Percentiles rank a stretch among this genome's conserved stretches.
Evolutionary conservation across 2,888 invertebrate species (phyloP).

Genomic region (Sympetrum striolatum): DNA sequence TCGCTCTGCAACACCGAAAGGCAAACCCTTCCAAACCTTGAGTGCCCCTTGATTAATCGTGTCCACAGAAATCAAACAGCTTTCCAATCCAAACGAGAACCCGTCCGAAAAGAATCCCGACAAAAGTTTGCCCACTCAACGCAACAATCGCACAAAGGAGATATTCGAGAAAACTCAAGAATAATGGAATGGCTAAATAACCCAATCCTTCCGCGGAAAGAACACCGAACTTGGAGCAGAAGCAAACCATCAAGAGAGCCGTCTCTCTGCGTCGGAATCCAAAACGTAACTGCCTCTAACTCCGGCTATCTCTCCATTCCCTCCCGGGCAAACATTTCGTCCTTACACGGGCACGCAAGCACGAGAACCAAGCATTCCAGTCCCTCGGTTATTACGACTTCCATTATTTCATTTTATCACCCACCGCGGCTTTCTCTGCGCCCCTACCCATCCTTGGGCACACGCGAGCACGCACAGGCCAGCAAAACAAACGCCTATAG

Average conservation of each 20-base stretch:
- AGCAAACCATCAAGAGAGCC: no score
- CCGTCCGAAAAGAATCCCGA: no score
- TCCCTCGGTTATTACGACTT: conserved; percentile 22
- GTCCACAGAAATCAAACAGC: no score
- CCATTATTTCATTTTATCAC: conserved; percentile 39
- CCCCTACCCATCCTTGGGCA: not conserved
- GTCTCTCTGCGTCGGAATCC: no score
- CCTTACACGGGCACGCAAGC: not conserved
- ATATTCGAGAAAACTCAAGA: not conserved
- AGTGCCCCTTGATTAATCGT: no score
- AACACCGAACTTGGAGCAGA: no score
- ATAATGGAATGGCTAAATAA: not conserved
- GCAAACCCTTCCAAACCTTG: no score
- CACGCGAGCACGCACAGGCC: not conserved
- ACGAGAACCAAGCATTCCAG: conserved; percentile 22
- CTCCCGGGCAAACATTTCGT: not conserved
- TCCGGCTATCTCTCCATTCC: not conserved
- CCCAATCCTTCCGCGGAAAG: not conserved
- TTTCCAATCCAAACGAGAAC: no score
- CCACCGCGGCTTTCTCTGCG: not conserved
- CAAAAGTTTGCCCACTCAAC: no score
- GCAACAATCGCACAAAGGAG: no score
- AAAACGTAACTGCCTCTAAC: not conserved
- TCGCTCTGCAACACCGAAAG: no score
- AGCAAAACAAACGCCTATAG: not conserved